A percentile compares a stretch with the other conserved stretches of the same genome.
Evolutionary conservation across 2,888 invertebrate genomes (phyloP).

Genomic region (Hecatera dysodea): DNA sequence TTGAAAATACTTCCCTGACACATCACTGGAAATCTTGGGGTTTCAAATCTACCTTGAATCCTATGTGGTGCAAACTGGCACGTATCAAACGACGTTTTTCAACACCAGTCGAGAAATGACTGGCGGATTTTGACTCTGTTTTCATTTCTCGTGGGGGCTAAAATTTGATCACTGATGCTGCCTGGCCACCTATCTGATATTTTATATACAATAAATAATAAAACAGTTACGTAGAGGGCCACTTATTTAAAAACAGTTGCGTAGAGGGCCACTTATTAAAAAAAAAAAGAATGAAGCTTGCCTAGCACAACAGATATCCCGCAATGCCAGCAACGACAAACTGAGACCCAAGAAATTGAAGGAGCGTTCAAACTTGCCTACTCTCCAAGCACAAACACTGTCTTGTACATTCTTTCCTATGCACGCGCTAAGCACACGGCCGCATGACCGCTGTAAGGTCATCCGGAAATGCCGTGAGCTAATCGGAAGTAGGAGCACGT

Average conservation of each 20-base stretch:
- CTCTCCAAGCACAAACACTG: constrained; percentile 25
- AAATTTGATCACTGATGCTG: too few species aligned
- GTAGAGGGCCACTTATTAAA: too few species aligned
- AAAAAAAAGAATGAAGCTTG: not conserved
- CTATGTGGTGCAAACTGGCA: too few species aligned
- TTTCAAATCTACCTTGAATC: not conserved
- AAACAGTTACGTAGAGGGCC: too few species aligned
- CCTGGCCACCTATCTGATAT: too few species aligned
- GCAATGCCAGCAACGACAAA: not conserved
- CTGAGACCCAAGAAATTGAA: not conserved
- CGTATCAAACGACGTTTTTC: too few species aligned
- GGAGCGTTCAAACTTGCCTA: not conserved
- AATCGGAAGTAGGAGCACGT: constrained; percentile 67
- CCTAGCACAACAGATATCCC: not conserved
- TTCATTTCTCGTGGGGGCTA: too few species aligned
- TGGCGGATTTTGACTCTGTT: too few species aligned
- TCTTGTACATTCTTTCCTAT: constrained; percentile 27
- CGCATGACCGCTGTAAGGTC: constrained; percentile 62
- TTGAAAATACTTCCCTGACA: not conserved
- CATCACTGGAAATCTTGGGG: not conserved
- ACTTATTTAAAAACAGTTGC: too few species aligned
- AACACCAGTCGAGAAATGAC: too few species aligned
- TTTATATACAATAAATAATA: too few species aligned
- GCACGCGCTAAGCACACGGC: constrained; percentile 38
- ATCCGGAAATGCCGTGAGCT: constrained; percentile 64